Conservation (phyloP, 2,797 vertebrate species). For the Miopithecus talapoin region DNA sequence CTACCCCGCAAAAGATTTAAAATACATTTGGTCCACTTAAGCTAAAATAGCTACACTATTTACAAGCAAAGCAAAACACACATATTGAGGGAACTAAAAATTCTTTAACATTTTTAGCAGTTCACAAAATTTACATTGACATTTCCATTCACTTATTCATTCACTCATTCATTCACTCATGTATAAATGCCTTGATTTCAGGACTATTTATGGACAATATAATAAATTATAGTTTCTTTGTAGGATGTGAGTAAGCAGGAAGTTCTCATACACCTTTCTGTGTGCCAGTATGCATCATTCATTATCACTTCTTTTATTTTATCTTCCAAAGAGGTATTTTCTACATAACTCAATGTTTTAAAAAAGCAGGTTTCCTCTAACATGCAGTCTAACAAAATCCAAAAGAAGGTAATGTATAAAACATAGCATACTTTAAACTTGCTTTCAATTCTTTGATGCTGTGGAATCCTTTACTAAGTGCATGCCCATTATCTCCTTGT, state of each 20-base stretch:
- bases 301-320: background rate
- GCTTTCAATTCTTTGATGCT: background rate
- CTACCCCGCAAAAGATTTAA: background rate
- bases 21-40: conserved; percentile 14
- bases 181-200: background rate
- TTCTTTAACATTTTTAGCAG: background rate
- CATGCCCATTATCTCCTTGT: background rate
- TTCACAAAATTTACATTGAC: background rate
- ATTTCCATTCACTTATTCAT: background rate
- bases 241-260: background rate
- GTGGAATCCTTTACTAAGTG: background rate
- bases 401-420: background rate
- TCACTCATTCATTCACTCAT: background rate
- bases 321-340: background rate
- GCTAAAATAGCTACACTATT: conserved; percentile 36
- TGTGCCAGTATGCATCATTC: background rate
- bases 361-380: background rate
- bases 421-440: background rate
- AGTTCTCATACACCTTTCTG: background rate
- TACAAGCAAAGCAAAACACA: conserved; percentile 10
- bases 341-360: background rate
- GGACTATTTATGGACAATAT: background rate
- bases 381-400: background rate
- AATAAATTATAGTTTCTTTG: background rate
- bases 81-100: conserved; percentile 23